Percentiles rank a stretch among this genome's conserved stretches.
Conservation (phyloP, 2,888 invertebrate species). For the Gymnocheta viridis region DNA sequence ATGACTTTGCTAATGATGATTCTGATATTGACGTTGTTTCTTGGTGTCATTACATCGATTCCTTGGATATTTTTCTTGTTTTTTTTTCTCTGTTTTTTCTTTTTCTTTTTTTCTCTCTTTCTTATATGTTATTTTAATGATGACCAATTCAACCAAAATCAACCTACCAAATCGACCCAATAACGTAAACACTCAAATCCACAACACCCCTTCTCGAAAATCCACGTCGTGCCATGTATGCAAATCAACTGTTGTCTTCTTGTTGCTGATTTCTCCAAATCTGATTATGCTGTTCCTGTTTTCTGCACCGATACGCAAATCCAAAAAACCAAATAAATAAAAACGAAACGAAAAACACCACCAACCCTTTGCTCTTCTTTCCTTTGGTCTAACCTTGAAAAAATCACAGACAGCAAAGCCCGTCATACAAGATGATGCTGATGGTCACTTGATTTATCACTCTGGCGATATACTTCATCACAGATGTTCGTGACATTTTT, state of each 20-base stretch:
- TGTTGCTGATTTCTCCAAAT: constrained; percentile 63
- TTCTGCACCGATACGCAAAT: constrained; percentile 48
- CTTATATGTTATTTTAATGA: constrained; percentile 68
- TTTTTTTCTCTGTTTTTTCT: constrained; percentile 71
- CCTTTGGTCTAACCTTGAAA: constrained; percentile 48
- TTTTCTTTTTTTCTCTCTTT: constrained; percentile 73
- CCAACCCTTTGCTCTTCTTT: constrained; percentile 63
- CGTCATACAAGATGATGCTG: constrained; percentile 99
- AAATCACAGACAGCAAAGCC: constrained; percentile 84
- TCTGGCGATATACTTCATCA: constrained; percentile 99
- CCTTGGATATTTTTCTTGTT: constrained; percentile 61
- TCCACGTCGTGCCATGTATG: constrained; percentile 16
- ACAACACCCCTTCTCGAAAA: constrained; percentile 62
- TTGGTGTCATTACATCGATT: constrained; percentile 49
- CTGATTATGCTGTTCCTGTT: constrained; percentile 66
- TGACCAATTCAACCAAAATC: constrained; percentile 65
- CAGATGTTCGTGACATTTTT: constrained; percentile 97
- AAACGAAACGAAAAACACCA: constrained; percentile 55
- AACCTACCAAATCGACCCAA: constrained; percentile 62
- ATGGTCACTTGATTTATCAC: constrained; percentile 99
- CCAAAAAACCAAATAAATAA: constrained; percentile 56
- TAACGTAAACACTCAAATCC: constrained; percentile 56
- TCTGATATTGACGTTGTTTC: constrained; percentile 43
- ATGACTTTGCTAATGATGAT: constrained; percentile 47
- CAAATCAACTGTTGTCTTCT: constrained; percentile 39